Percentiles rank a stretch among this genome's conserved stretches.
These are phyloP conservation scores for Sphaeridia pumilis DNA, from an alignment of 2,888 invertebrate genomes.

Conservation along the genomic window DNA sequence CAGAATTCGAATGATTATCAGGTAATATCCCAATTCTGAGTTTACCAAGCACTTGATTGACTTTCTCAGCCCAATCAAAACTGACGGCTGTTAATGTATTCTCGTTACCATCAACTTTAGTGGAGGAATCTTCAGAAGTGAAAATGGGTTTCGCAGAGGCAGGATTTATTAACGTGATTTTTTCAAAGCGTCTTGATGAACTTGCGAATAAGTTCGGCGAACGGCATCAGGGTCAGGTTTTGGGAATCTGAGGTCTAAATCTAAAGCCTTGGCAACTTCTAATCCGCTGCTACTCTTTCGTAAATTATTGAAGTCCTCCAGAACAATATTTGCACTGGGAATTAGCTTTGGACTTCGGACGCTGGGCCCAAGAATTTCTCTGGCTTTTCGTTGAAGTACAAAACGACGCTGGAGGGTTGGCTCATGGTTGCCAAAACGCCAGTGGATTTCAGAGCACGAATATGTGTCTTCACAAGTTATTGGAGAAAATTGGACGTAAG, in stretches of 20 bases:
- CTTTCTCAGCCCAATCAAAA: no score
- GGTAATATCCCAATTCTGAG: no score
- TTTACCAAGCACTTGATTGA: no score
- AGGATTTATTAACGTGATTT: no score
- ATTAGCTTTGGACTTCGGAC: constrained; percentile 18
- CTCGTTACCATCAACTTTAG: no score
- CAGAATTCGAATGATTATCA: no score
- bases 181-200: constrained; percentile 15
- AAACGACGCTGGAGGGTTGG: constrained; percentile 18
- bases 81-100: no score
- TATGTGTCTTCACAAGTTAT: constrained; percentile 18
- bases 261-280: no score
- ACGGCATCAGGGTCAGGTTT: constrained; percentile 20
- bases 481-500: constrained; percentile 15
- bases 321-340: constrained; percentile 15
- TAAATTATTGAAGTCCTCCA: constrained; percentile 17
- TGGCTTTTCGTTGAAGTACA: constrained; percentile 16
- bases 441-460: constrained; percentile 14
- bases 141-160: no score
- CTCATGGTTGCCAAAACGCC: constrained; percentile 15
- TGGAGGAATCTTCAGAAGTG: no score
- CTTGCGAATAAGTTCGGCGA: constrained; percentile 20
- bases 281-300: no score
- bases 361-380: constrained; percentile 23
- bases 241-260: constrained; percentile 26